phyloP scores from a whole-genome alignment of 2,113 vertebrate species.

The Eurypyga helias region DNA sequence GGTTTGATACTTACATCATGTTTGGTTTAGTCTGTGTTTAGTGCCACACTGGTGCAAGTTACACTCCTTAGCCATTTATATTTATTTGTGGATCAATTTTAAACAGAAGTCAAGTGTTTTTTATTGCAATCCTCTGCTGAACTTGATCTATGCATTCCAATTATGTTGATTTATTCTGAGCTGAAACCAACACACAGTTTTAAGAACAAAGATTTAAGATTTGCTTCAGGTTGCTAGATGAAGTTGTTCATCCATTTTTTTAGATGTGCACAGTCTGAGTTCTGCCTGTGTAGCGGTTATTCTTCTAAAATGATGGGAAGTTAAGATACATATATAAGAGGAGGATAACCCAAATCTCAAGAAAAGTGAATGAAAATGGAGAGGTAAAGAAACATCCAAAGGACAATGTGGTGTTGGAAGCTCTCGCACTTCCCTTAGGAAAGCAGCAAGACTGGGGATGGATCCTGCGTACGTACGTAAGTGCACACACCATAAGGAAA shows the following conservation, averaged over 20 bases:
- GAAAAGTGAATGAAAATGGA: not conserved
- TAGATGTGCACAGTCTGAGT: not conserved
- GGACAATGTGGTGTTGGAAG: not conserved
- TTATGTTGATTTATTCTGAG: not conserved
- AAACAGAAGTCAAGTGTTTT: not conserved
- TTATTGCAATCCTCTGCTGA: not conserved
- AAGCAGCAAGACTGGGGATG: not conserved
- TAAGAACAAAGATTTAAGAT: not conserved
- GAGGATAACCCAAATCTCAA: not conserved
- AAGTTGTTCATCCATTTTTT: not conserved
- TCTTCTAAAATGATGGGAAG: not conserved
- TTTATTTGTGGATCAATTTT: not conserved
- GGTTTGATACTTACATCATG: not conserved
- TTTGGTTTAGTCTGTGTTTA: not conserved
- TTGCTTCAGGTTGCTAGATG: not conserved
- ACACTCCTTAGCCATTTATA: not conserved
- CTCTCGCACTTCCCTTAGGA: accelerated
- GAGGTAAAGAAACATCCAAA: not conserved
- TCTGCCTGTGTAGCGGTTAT: not conserved
- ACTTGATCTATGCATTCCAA: not conserved
- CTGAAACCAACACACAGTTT: not conserved
- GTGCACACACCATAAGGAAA: not conserved
- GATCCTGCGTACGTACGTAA: accelerated
- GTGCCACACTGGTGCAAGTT: not conserved
- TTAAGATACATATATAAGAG: not conserved